Evolutionary conservation across 2,113 vertebrate species (phyloP).

Genomic region (Megalops atlanticus): DNA sequence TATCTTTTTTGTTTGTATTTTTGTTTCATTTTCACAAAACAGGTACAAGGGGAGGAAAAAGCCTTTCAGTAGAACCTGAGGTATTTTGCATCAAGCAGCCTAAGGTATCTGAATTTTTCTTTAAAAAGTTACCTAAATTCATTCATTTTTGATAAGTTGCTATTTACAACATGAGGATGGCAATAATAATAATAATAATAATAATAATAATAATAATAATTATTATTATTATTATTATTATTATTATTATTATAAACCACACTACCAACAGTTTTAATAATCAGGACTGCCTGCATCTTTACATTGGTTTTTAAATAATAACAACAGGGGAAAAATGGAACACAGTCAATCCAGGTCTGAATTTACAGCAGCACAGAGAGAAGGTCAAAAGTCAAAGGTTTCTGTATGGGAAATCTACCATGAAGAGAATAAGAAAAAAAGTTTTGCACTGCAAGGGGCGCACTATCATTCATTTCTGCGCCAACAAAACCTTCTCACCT

Average conservation of each 20-base stretch:
- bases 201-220: constrained; percentile 66
- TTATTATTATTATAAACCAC: constrained; percentile 50
- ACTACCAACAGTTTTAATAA: constrained; percentile 67
- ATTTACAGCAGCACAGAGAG: constrained; percentile 65
- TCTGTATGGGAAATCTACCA: constrained; percentile 61
- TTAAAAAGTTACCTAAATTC: constrained; percentile 73
- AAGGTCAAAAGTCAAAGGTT: constrained; percentile 63
- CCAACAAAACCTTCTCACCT: constrained; percentile 42
- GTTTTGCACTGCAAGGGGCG: constrained; percentile 61
- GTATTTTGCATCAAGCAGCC: constrained; percentile 84
- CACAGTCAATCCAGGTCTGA: constrained; percentile 54
- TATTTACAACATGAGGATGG: constrained; percentile 69
- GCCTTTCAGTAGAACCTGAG: constrained; percentile 82
- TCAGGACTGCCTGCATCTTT: constrained; percentile 77
- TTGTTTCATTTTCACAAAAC: constrained; percentile 81
- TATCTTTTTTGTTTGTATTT: constrained; percentile 78
- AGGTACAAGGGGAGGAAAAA: constrained; percentile 78
- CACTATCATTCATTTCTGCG: constrained; percentile 47
- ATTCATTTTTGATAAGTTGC: constrained; percentile 71
- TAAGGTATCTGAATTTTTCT: constrained; percentile 78
- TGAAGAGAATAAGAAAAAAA: constrained; percentile 64
- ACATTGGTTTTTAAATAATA: constrained; percentile 69
- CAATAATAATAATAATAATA: constrained; percentile 65
- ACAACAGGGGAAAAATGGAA: constrained; percentile 46
- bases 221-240: no score